Base-by-base conservation (phyloP, 2,797 vertebrate genomes). In the Craterocephalus amniculus region DNA sequence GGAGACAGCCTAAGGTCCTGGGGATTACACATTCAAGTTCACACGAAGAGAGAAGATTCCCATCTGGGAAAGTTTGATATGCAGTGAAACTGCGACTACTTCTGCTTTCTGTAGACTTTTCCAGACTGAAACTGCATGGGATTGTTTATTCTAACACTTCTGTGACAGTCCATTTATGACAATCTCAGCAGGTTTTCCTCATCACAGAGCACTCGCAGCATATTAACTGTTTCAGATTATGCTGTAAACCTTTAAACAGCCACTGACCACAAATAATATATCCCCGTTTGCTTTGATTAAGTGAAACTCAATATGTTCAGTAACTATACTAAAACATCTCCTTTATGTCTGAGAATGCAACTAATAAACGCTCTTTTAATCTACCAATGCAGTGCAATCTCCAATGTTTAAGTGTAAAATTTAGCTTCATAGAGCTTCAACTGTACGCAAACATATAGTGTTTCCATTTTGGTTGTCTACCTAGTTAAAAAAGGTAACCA, bases 21-120 rank as follows among this genome's bases (percentile, higher is more conserved):
- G 7, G 38, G 63, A 83, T 80, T 55, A 80, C 63, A 81, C 67
- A 38, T 54, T 64, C 0, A 11, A 63, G 60, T 38, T 59, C 67
- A 81, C 54, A 52, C 55, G 48, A 67, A 72, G 64, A 72, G 60
- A 83, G 67, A 74, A 1, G 14, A 70, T 70, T 84, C 63, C 61
- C 71, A 63, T 49, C 34, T 65, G 69, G 31, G 38, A 58, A 34
- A 72, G 38, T 48, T 27, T 10, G 38, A 76, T 78, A 61, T 67
- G 49, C 35, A 58, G 20, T 32, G 7, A 56, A 68, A 57, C 58
- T 61, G 11, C 24, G 58, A 67, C 63, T 51, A 36, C 31, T 38
- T 29, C 66, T 36, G 22, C 31, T 58, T 49, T 58, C 36, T 7
- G 8, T 40, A 45, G 4, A 27, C 14, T 26, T 63, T 10, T 59